Evolutionary conservation across 2,888 invertebrate species (phyloP), one percentile per base, ranked within the genome.

Genomic region (Drosophila acutilabella): DNA sequence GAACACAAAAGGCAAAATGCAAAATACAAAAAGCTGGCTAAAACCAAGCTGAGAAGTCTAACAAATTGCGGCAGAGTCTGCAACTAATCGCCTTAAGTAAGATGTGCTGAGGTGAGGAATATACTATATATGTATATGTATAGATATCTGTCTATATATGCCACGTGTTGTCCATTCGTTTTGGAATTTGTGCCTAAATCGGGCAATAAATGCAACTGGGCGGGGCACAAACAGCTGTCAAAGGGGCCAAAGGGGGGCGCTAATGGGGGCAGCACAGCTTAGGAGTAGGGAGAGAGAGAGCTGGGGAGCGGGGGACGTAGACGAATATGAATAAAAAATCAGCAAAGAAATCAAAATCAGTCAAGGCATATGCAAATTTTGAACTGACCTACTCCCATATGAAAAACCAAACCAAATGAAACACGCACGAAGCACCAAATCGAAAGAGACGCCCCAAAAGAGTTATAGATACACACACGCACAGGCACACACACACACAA

Each of bases 381-480:
- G 88, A 90, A 86, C 86, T 86, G 86, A 86, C 86, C 86, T 86
- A 86, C 86, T 86, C 86, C 86, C 86, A 86, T 86, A 88, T 85
- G 80, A 88, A 82, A 82, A 57, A 78, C 71, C 71, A 89, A 88
- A 88, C 71, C 71, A 89, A 88, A 88, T 73, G 71, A 77, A 73
- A 62, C 58, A 73, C 64, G 53, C 75, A 74, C 67, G 47, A 53
- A 64, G 40, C 56, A 53, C 16, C 58, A 54, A 51, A 51, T n/a
- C 61, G 38, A 68, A 53, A 67, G 57, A 69, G 72, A 57, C 68
- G 66, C 64, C 54, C 54, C 62, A 53, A 64, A 65, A 64, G 65
- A 68, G 54, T 60, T 50, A 66, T 42, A 65, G 64, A 57, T 48
- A 60, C 52, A 38, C 33, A 50, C 13, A 51, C 44, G 45, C 16